Percentiles rank a stretch among this genome's conserved stretches.
Evolutionary conservation across 2,797 vertebrate genomes (phyloP).

Genomic region (Danio aesculapii): DNA sequence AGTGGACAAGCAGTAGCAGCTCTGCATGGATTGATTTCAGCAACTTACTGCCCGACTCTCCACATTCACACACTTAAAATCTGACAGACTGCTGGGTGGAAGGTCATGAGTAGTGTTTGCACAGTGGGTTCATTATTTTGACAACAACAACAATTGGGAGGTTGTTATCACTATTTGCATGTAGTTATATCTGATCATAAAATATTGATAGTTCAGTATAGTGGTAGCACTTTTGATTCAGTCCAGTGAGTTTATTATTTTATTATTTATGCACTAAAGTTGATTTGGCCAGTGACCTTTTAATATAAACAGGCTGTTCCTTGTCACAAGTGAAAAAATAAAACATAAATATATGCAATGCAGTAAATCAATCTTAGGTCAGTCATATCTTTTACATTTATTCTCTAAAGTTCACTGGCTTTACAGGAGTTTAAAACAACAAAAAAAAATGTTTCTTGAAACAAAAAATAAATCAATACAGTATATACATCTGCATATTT

Average conservation of each 20-base stretch:
- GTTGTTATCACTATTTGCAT: background rate
- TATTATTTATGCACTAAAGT: background rate
- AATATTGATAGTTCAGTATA: background rate
- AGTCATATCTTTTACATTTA: no score
- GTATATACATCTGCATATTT: no score
- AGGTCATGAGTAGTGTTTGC: background rate
- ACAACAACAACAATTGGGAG: background rate
- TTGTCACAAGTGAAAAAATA: background rate
- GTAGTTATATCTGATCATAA: background rate
- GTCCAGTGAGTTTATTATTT: background rate
- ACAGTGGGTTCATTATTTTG: conserved; percentile 4
- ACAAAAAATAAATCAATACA: no score
- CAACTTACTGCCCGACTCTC: background rate
- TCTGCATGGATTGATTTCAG: conserved; percentile 41
- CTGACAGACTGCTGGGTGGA: background rate
- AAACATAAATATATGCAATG: no score
- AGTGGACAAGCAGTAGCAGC: conserved; percentile 23
- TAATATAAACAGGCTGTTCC: background rate
- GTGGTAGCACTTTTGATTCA: background rate
- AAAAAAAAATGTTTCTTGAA: no score
- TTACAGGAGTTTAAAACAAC: no score
- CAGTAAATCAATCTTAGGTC: no score
- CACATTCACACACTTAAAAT: conserved; percentile 32
- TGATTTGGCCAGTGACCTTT: background rate
- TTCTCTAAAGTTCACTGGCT: no score